Base-by-base conservation (phyloP, 2,888 invertebrate genomes). In the Aspidapion aeneum region DNA sequence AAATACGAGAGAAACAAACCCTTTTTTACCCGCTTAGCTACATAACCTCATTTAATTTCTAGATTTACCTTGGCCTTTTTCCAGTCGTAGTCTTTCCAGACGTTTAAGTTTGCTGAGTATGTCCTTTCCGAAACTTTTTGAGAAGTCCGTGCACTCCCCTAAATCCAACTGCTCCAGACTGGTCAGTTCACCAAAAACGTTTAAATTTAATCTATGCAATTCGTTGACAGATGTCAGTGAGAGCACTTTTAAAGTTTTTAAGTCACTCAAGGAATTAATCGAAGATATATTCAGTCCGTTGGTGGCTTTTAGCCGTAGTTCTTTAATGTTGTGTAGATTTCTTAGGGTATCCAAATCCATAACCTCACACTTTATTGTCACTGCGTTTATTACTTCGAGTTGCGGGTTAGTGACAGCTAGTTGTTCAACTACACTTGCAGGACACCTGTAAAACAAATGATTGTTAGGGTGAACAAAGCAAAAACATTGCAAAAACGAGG, bases 81-180 rank as follows among this genome's bases (percentile, higher is more conserved):
- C 93, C 55, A 94, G 81, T 58, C 93, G 85, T 66, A 93, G 79
- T 16, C 89, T 84, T 63, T 87, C 86, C 69, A 94, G 82, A 56
- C 86, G 85, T 3, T 75, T 76, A 61, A 93, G 80, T 59, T 85
- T 83, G 1, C 84, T 82, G 62, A 90, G 75, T 61, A 90, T 86
- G 1, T 82, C 79, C 0, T 81, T 80, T 0, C 90, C 90, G 77
- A 91, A 91, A 69, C 84, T 84, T 7, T 86, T 84, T 65, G 90
- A 87, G 73, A 90, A 85, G 66, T 85, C 85, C 1, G 86, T 86
- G 77, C 93, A 94, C 76, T 93, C 93, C 55, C 94, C 94, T 66
- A 95, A 82, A 77, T 93, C 92, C 49, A 95, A 80, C 0, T 88
- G 86, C 73, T 90, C 88, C 58, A 95, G 81, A 69, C 86, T 83